Percentiles rank a stretch among this genome's conserved stretches.
Evolutionary conservation across 2,113 vertebrate species (phyloP).

Genomic region (Microcebus murinus): DNA sequence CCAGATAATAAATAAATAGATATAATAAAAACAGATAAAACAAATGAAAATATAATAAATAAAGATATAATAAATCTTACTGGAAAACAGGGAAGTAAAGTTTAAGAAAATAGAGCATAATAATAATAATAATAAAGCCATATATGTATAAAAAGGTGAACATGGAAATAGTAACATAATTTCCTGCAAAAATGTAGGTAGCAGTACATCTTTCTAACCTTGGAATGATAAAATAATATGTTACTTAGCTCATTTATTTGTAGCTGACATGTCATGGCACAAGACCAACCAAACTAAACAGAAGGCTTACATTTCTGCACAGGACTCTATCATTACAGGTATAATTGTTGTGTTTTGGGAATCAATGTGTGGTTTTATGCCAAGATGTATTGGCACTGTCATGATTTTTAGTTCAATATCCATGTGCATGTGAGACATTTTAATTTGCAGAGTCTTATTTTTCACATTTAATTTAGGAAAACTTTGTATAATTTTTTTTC

Average conservation of each 20-base stretch:
- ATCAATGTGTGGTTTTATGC: neutral
- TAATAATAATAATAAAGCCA: constrained; percentile 3
- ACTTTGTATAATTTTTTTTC: neutral
- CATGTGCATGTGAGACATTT: neutral
- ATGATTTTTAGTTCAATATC: constrained; percentile 1
- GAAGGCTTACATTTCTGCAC: neutral
- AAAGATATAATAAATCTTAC: neutral
- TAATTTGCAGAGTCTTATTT: neutral
- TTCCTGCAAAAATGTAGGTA: neutral
- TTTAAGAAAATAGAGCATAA: constrained; percentile 17
- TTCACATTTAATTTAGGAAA: constrained; percentile 33
- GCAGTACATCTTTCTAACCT: neutral
- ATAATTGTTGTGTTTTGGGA: neutral
- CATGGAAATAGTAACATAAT: neutral
- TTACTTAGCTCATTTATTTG: constrained; percentile 3
- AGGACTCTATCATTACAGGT: neutral
- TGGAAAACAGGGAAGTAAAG: neutral
- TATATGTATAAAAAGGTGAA: neutral
- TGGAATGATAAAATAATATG: neutral
- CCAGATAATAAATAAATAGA: constrained; percentile 9
- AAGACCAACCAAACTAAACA: neutral
- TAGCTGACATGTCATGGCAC: neutral
- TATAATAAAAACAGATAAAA: constrained; percentile 1
- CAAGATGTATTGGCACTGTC: neutral
- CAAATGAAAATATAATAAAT: neutral